Percentiles rank a stretch among this genome's conserved stretches.
phyloP scores from a whole-genome alignment of 2,888 invertebrate species.

The Eupithecia inturbata region DNA sequence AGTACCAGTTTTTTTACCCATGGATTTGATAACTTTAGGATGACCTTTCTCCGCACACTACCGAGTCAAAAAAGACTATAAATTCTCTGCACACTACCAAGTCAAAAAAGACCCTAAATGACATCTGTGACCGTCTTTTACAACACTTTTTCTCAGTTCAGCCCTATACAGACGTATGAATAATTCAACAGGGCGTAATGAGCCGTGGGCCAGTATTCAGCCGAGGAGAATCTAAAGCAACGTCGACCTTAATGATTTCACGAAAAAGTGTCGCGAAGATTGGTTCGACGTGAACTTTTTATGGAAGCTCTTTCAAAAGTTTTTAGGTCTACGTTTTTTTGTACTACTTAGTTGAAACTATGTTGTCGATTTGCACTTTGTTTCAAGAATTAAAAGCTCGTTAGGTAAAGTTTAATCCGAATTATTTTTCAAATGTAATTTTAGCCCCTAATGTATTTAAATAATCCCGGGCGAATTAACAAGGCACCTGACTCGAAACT shows the following conservation, averaged over 20 bases:
- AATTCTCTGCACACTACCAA: not conserved
- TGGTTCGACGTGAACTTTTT: conserved; percentile 34
- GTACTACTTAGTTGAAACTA: not conserved
- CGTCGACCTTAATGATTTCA: conserved; percentile 59
- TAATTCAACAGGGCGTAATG: conserved; percentile 78
- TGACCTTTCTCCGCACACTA: not conserved
- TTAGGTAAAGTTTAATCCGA: not conserved
- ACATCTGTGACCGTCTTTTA: not conserved
- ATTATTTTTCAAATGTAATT: not conserved
- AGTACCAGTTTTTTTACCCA: too few species aligned
- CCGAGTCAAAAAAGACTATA: too few species aligned
- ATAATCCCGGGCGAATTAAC: not conserved
- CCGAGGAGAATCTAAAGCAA: conserved; percentile 59
- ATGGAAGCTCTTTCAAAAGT: conserved; percentile 25
- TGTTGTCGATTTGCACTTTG: not conserved
- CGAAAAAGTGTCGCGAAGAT: conserved; percentile 51
- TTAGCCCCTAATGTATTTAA: not conserved
- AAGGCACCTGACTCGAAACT: too few species aligned
- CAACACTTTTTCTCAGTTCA: conserved; percentile 24
- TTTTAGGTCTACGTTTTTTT: conserved; percentile 15
- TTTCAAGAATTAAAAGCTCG: not conserved
- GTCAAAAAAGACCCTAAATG: not conserved
- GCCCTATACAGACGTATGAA: conserved; percentile 64
- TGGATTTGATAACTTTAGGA: not conserved
- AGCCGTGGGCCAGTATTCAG: conserved; percentile 73